These are phyloP conservation scores for Stegodyphus dumicola DNA, from an alignment of 1,140 invertebrate genomes.

Conservation along the genomic window DNA sequence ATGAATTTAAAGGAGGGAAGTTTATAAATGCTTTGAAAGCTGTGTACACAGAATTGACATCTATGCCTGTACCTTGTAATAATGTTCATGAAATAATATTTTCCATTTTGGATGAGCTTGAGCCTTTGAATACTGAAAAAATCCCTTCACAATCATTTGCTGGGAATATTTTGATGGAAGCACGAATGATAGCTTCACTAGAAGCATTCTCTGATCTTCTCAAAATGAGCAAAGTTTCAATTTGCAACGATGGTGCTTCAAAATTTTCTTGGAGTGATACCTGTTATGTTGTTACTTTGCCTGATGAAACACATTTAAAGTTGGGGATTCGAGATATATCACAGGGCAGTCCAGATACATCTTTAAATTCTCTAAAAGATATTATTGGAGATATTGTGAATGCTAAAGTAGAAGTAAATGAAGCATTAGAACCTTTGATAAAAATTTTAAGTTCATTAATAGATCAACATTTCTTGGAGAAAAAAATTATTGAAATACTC, in stretches of 20 bases:
- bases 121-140: constrained; percentile 52
- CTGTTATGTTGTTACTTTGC: constrained; percentile 38
- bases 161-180: constrained; percentile 57
- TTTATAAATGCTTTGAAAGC: constrained; percentile 45
- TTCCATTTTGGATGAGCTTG: constrained; percentile 38
- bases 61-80: constrained; percentile 38
- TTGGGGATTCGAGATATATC: constrained; percentile 44
- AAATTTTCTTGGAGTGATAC: constrained; percentile 24
- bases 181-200: constrained; percentile 24
- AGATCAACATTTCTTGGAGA: constrained; percentile 30
- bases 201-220: constrained; percentile 44
- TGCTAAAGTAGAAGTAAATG: constrained; percentile 32
- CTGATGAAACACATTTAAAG: constrained; percentile 40
- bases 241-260: constrained; percentile 45
- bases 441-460: constrained; percentile 13
- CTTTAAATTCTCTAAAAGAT: constrained; percentile 44
- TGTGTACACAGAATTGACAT: constrained; percentile 42
- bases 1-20: constrained; percentile 56
- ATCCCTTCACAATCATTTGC: constrained; percentile 55
- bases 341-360: constrained; percentile 50
- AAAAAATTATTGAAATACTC: constrained; percentile 48
- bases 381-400: constrained; percentile 41
- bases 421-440: not conserved
- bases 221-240: constrained; percentile 38
- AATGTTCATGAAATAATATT: constrained; percentile 57